Evolutionary conservation across 2,888 invertebrate species (phyloP).

Genomic region (Thecocarcelia acutangulata): DNA sequence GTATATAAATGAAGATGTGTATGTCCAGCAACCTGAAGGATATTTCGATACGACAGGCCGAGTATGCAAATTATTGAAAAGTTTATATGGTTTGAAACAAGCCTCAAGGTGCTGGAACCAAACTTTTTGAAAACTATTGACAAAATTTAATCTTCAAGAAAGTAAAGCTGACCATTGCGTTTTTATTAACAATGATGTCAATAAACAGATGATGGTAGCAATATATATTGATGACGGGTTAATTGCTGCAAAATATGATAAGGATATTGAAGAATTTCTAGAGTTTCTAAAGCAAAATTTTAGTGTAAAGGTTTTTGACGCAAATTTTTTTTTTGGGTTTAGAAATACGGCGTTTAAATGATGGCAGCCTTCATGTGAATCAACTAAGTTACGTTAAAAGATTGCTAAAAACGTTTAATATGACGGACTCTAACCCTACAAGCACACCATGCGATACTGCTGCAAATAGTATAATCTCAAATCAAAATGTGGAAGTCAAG

Average conservation of each 20-base stretch:
- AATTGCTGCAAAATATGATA: slow-evolving; percentile 54
- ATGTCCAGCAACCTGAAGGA: slow-evolving; percentile 63
- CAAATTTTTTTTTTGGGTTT: slow-evolving; percentile 40
- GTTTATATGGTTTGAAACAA: slow-evolving; percentile 51
- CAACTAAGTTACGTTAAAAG: slow-evolving; percentile 25
- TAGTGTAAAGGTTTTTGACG: slow-evolving; percentile 53
- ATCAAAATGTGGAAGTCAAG: slow-evolving; percentile 33
- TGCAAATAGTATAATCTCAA: slow-evolving; percentile 29
- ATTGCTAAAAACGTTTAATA: slow-evolving; percentile 30
- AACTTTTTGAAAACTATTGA: no score
- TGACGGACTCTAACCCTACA: slow-evolving; percentile 25
- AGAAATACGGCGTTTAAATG: slow-evolving; percentile 34
- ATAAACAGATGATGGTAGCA: slow-evolving; percentile 64
- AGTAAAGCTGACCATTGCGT: slow-evolving; percentile 73
- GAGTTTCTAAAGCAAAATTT: slow-evolving; percentile 46
- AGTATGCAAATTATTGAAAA: slow-evolving; percentile 42
- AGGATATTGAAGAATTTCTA: slow-evolving; percentile 37
- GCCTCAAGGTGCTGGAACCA: slow-evolving; percentile 52
- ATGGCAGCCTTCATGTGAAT: slow-evolving; percentile 42
- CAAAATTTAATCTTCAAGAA: slow-evolving; percentile 67
- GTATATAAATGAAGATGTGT: slow-evolving; percentile 61
- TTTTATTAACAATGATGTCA: slow-evolving; percentile 60
- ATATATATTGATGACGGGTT: slow-evolving; percentile 71
- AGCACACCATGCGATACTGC: slow-evolving; percentile 36
- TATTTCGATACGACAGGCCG: slow-evolving; percentile 57